These are phyloP conservation scores for Amphipyra berbera DNA, from an alignment of 2,888 invertebrate genomes.

Conservation along the genomic window DNA sequence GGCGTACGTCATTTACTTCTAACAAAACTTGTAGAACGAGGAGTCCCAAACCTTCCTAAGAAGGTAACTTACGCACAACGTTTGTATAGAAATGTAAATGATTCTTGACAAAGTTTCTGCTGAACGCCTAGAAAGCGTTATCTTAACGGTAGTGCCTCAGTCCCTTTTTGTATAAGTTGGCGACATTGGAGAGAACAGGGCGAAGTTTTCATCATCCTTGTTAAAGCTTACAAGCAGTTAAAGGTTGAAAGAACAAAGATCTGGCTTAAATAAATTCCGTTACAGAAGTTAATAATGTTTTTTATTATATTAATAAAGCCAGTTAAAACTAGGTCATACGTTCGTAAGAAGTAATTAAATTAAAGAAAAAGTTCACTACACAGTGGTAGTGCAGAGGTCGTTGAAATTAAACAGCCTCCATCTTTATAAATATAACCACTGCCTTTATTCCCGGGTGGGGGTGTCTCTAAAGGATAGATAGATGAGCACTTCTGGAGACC, in stretches of 20 bases:
- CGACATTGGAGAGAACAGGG: conserved; percentile 25
- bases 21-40: conserved; percentile 37
- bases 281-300: conserved; percentile 13
- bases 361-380: not conserved
- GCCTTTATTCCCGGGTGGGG: not conserved
- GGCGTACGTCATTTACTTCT: conserved; percentile 34
- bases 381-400: conserved; percentile 6
- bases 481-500: not conserved
- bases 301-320: conserved; percentile 12
- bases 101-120: conserved; percentile 52
- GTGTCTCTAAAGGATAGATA: conserved; percentile 1
- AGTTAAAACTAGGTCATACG: conserved; percentile 26
- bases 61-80: conserved; percentile 42
- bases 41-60: conserved; percentile 34
- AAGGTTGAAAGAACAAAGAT: conserved; percentile 25
- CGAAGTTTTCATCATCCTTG: conserved; percentile 38
- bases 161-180: conserved; percentile 45
- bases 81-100: conserved; percentile 58
- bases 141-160: conserved; percentile 44
- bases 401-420: conserved; percentile 19
- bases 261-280: conserved; percentile 23
- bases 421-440: conserved; percentile 1
- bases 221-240: conserved; percentile 35
- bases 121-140: conserved; percentile 29
- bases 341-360: not conserved